phyloP scores from a whole-genome alignment of 2,888 invertebrate species.

The Parochlus steinenii region DNA sequence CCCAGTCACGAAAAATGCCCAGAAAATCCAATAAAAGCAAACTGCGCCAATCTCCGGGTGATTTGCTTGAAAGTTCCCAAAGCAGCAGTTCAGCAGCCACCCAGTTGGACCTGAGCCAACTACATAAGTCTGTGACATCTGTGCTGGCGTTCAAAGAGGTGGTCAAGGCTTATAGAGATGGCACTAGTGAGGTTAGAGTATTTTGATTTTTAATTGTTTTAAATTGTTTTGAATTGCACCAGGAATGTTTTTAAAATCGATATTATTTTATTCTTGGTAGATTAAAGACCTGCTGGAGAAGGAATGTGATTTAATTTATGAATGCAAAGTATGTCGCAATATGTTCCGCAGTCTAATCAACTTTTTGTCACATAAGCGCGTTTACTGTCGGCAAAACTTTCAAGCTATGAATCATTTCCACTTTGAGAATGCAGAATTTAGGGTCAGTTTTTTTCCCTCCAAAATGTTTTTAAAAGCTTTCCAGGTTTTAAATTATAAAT shows the following conservation, averaged over 20 bases:
- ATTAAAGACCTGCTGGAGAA: conserved; percentile 53
- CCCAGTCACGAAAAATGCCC: too few species aligned
- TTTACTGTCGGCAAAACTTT: conserved; percentile 53
- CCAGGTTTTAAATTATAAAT: conserved; percentile 15
- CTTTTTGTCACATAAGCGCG: conserved; percentile 76
- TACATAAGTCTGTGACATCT: conserved; percentile 52
- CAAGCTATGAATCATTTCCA: conserved; percentile 32
- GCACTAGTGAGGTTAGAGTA: conserved; percentile 51
- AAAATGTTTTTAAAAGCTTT: conserved; percentile 5
- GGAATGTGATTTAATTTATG: conserved; percentile 80
- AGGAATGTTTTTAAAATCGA: conserved; percentile 10
- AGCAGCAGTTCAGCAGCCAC: too few species aligned
- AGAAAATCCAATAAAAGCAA: too few species aligned
- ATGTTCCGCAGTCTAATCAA: conserved; percentile 76
- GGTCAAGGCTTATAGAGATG: conserved; percentile 51
- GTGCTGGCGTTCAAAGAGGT: conserved; percentile 53
- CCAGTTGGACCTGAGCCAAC: conserved; percentile 37
- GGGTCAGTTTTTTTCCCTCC: conserved; percentile 23
- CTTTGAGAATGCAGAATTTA: conserved; percentile 30
- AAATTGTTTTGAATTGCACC: too few species aligned
- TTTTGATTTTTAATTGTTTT: too few species aligned
- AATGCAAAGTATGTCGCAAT: conserved; percentile 74
- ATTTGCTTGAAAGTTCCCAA: too few species aligned
- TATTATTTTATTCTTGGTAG: conserved; percentile 34
- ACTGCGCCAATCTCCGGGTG: too few species aligned